phyloP scores from a whole-genome alignment of 2,797 vertebrate species.

The Babyrousa celebensis region DNA sequence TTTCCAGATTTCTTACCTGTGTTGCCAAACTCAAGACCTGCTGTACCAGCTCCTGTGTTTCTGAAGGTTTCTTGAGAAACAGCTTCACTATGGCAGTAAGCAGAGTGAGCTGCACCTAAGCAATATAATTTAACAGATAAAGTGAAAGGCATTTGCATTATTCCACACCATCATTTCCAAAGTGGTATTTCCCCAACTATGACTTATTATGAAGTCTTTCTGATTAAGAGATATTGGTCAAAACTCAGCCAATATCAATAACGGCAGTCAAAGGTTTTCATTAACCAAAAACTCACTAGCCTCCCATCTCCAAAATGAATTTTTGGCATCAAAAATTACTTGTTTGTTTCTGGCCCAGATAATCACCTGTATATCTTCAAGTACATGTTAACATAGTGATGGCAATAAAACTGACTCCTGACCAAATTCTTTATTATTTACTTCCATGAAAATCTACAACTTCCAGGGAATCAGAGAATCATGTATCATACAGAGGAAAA shows the following conservation, averaged over 20 bases:
- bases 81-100: conserved; percentile 99
- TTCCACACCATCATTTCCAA: conserved; percentile 30
- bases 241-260: conserved; percentile 15
- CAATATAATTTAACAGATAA: conserved; percentile 9
- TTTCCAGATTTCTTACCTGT: conserved; percentile 92
- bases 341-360: conserved; percentile 47
- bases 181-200: neutral
- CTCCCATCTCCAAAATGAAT: neutral
- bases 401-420: neutral
- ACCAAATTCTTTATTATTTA: conserved; percentile 43
- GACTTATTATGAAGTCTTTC: neutral
- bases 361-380: conserved; percentile 41
- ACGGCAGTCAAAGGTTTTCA: neutral
- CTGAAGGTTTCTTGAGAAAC: conserved; percentile 98
- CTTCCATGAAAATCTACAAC: conserved; percentile 23
- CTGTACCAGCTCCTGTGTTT: conserved; percentile 98
- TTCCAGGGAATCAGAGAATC: neutral
- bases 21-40: conserved; percentile 99
- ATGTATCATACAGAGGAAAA: conserved; percentile 9
- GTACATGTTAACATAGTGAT: neutral
- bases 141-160: conserved; percentile 16
- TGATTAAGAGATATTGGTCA: conserved; percentile 37
- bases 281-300: conserved; percentile 51
- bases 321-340: conserved; percentile 55
- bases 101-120: conserved; percentile 97